These are phyloP conservation scores for Drosophila lacicola DNA, from an alignment of 2,888 invertebrate species.

Conservation along the genomic window DNA sequence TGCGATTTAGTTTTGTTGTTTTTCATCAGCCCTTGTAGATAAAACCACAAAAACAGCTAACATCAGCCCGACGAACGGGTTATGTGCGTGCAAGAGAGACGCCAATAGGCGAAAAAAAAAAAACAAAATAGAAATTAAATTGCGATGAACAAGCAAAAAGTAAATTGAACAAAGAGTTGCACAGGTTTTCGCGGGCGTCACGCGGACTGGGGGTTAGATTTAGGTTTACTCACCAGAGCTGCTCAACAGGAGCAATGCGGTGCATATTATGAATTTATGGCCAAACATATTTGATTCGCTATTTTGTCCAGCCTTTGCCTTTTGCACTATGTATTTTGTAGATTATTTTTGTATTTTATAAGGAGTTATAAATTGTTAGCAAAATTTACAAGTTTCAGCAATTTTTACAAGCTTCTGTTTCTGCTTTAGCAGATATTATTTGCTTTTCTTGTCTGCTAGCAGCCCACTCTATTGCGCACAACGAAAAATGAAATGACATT, in stretches of 20 bases:
- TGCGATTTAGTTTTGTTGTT: conserved; percentile 20
- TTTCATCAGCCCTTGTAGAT: conserved; percentile 42
- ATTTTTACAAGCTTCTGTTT: conserved; percentile 8
- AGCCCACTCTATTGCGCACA: conserved; percentile 54
- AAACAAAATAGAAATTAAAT: conserved; percentile 52
- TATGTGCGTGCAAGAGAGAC: conserved; percentile 50
- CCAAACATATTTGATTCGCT: conserved; percentile 65
- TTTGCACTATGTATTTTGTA: conserved; percentile 9
- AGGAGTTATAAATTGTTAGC: not conserved
- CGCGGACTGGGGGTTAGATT: conserved; percentile 16
- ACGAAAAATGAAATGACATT: conserved; percentile 56
- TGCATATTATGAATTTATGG: conserved; percentile 68
- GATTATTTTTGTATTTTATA: not conserved
- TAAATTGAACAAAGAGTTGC: conserved; percentile 67
- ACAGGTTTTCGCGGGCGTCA: conserved; percentile 33
- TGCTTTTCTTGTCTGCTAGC: conserved; percentile 12
- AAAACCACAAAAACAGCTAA: conserved; percentile 33
- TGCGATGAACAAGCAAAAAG: conserved; percentile 67
- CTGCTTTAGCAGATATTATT: conserved; percentile 12
- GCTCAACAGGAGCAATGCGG: conserved; percentile 63
- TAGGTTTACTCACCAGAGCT: conserved; percentile 71
- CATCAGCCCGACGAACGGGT: conserved; percentile 37
- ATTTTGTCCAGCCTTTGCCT: conserved; percentile 11
- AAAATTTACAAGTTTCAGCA: conserved; percentile 5
- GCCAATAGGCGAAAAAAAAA: conserved; percentile 31